Base-by-base conservation (phyloP, 2,888 invertebrate species). In the Tridacna gigas region DNA sequence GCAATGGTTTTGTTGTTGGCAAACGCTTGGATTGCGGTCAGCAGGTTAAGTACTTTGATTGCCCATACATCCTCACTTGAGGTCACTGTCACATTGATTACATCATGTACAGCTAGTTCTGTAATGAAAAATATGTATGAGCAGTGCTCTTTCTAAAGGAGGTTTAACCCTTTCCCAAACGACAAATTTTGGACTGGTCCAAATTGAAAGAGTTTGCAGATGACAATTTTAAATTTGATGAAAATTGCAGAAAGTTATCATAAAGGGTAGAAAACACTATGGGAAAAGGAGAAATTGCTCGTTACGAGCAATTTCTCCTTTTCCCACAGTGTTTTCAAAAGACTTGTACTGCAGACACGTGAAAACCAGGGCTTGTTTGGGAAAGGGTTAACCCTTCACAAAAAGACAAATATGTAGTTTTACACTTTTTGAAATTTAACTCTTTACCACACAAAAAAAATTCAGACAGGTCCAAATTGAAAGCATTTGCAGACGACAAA, bases 51-150 rank as follows among this genome's bases (percentile, higher is more conserved):
- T 15, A 93, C 84, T 86, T 93, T 93, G 20, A 94, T 88, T 4
- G 91, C 93, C 91, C 92, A 93, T 4, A 89, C 90, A 81, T 94
- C 94, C 84, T 93, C 94, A 77, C 81, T 91, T 2, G 93, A 92
- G 45, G 91, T 90, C 2, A 92, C 90, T 25, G 85, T 85, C 1
- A 94, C 90, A 13, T 86, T 79, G 0, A 93, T 91, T 18, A 91
- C 82, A 73, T 92, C 92, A 79, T 94, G 93, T 4, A 91, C 90
- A 61, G 91, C 93, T 48, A 93, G 84, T 77, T 94, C 94, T 94
- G 91, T 26, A 77, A 77, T 20, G 22, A n/a, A 22, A 20, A 56
- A 5, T 56, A n/a, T n/a, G n/a, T n/a, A n/a, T n/a, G n/a, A n/a
- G n/a, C n/a, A n/a, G n/a, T n/a, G n/a, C n/a, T n/a, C n/a, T n/a